Base-by-base conservation (phyloP, 2,888 invertebrate species). In the Eupsilia transversa region DNA sequence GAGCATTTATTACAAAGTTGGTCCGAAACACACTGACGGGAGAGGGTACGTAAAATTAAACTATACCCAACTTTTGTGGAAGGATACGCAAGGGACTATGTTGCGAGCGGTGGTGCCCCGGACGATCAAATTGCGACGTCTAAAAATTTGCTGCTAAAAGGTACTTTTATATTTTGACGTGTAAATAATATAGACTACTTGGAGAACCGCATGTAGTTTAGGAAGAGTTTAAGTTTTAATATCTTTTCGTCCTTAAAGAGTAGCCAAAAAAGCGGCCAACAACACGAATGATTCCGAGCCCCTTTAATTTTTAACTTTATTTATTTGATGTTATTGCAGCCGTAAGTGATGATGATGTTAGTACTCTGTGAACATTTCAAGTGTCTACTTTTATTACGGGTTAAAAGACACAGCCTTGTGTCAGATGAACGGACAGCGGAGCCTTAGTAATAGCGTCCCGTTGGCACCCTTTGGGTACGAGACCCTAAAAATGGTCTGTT, bases 1-100 rank as follows among this genome's bases (percentile, higher is more conserved):
- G 84, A 86, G 89, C 88, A 90, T 91, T 89, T 90, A 89, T 91
- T 87, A 89, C 89, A 85, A 90, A 90, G 82, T 90, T 87, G 82
- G 85, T 86, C 83, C 85, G 81, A 89, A 88, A 89, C 87, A 67
- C 85, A 83, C 86, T 81, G 83, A 84, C 84, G 87, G 74, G 79
- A 35, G 88, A 88, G 89, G 89, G 86, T 89, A 88, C 89, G 86
- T 89, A 88, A 91, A 90, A 91, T 89, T 91, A 89, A 89, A 90
- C 89, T 86, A 88, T 85, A 85, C 76, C 82, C 74, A 89, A 89
- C 87, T 91, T 89, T 87, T 69, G 75, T 80, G 76, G 72, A 77
- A 80, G 80, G 72, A 78, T 78, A 79, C 86, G 70, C 85, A 41
- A 61, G 86, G 87, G 87, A 83, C 43, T 67, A 35, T 67, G 72